Percentiles rank a stretch among this genome's conserved stretches.
Evolutionary conservation across 2,797 vertebrate genomes (phyloP).

Genomic region (Notoglanidium macrostoma): DNA sequence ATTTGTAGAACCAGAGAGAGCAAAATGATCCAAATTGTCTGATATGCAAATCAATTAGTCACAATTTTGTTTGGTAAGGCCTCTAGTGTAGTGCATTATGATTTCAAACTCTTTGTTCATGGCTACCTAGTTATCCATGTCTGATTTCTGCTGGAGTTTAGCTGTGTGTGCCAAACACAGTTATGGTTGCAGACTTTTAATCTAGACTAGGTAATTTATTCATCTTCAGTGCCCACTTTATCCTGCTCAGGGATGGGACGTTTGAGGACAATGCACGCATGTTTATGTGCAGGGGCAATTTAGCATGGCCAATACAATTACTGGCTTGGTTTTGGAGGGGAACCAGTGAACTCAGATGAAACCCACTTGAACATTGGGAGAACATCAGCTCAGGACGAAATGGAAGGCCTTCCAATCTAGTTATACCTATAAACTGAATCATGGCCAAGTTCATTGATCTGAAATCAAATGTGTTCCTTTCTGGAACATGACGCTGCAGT

Average conservation of each 20-base stretch:
- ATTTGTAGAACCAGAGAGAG: not conserved
- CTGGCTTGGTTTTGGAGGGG: not conserved
- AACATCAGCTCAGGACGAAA: not conserved
- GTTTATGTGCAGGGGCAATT: not conserved
- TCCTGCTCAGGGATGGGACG: not conserved
- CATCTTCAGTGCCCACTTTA: not conserved
- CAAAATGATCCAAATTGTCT: not conserved
- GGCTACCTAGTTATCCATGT: not conserved
- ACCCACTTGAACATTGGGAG: not conserved
- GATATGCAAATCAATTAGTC: not conserved
- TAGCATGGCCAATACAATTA: not conserved
- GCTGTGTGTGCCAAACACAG: not conserved
- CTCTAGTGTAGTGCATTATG: not conserved
- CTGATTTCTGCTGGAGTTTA: not conserved
- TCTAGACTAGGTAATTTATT: not conserved
- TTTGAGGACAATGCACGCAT: too few species aligned
- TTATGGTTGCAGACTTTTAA: not conserved
- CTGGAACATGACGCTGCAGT: not conserved
- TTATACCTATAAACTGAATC: not conserved
- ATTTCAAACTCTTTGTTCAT: not conserved
- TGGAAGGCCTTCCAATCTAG: not conserved
- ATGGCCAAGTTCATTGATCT: not conserved
- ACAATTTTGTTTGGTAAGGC: not conserved
- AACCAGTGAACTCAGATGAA: not conserved
- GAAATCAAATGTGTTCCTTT: not conserved